phyloP scores from a whole-genome alignment of 1,140 invertebrate species.

The Megalonaias nervosa region DNA sequence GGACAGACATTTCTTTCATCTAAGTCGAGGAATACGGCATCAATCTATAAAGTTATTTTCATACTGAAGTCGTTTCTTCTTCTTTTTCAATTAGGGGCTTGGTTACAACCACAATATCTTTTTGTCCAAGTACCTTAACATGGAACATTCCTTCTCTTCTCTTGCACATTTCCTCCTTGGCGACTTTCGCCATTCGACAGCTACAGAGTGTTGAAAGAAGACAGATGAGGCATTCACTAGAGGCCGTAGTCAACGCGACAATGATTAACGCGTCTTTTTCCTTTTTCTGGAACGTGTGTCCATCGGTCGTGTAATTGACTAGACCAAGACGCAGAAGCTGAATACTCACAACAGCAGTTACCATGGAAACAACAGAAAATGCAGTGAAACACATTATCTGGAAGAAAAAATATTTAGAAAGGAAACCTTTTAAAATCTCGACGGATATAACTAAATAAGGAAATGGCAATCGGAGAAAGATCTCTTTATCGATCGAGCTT shows the following conservation, averaged over 20 bases:
- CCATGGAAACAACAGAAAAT: constrained; percentile 70
- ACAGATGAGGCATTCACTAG: constrained; percentile 68
- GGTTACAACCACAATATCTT: constrained; percentile 63
- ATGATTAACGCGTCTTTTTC: constrained; percentile 69
- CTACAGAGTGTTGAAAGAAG: constrained; percentile 67
- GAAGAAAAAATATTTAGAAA: constrained; percentile 28
- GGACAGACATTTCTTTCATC: no score
- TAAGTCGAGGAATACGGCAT: no score
- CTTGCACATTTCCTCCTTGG: constrained; percentile 69
- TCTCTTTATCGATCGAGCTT: background rate
- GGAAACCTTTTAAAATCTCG: no score
- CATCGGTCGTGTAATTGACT: constrained; percentile 72
- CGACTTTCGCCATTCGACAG: constrained; percentile 68
- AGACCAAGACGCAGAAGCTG: constrained; percentile 71
- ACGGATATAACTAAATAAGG: no score
- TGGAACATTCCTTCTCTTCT: constrained; percentile 70
- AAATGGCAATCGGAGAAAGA: background rate
- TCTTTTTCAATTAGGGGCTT: constrained; percentile 44
- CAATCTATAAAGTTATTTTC: no score
- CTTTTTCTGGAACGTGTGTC: constrained; percentile 71
- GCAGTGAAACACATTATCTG: constrained; percentile 73
- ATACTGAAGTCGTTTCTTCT: constrained; percentile 12
- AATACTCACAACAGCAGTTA: constrained; percentile 71
- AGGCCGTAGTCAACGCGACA: constrained; percentile 65
- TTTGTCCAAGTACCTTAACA: constrained; percentile 69